Conservation (phyloP, 2,797 vertebrate genomes). For the Pyrocephalus nanus region DNA sequence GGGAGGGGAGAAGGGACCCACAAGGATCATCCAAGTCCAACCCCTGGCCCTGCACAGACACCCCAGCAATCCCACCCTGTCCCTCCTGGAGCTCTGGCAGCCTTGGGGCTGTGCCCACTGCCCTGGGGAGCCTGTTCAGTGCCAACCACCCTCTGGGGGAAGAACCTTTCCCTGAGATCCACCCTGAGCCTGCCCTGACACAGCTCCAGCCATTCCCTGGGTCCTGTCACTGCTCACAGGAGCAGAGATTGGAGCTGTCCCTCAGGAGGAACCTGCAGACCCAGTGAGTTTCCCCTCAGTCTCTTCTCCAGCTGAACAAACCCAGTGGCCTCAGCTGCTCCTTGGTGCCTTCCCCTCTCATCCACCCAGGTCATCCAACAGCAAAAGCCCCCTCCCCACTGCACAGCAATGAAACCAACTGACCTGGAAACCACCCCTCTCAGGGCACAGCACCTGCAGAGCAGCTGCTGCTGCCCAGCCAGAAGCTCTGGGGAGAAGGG, state of each 20-base stretch:
- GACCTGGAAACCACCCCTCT: neutral
- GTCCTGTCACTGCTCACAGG: neutral
- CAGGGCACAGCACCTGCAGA: neutral
- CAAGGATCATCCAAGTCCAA: rapidly evolving
- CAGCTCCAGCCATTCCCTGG: neutral
- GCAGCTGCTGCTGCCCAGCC: neutral
- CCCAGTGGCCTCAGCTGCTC: neutral
- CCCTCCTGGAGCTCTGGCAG: too few species aligned
- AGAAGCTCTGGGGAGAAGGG: neutral
- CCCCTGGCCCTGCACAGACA: rapidly evolving
- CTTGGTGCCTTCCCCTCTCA: neutral
- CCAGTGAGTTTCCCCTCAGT: neutral
- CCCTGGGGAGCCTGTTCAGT: too few species aligned
- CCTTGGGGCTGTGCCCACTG: too few species aligned
- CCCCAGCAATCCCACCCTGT: neutral
- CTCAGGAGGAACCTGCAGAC: neutral
- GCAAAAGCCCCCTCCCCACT: neutral
- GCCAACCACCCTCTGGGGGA: neutral
- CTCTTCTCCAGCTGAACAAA: neutral
- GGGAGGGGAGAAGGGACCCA: neutral
- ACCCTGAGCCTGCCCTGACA: neutral
- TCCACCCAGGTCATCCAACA: neutral
- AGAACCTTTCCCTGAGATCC: neutral
- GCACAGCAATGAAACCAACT: neutral
- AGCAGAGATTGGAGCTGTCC: neutral